Evolutionary conservation across 2,888 invertebrate genomes (phyloP).

Genomic region (Augochlorella aurata): DNA sequence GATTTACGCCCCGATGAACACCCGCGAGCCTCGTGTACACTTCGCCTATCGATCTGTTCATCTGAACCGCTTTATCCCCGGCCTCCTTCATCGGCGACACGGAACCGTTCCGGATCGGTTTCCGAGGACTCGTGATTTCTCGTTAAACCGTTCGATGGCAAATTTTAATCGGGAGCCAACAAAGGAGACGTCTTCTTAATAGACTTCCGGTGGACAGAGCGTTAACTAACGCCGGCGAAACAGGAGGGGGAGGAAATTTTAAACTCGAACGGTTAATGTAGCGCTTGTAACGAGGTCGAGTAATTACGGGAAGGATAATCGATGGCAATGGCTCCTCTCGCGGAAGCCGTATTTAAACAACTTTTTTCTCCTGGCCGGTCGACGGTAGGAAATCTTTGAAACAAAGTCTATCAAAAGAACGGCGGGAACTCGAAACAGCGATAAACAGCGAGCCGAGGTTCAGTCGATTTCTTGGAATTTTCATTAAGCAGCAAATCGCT

Average conservation of each 20-base stretch:
- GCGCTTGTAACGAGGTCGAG: neutral
- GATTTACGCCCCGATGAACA: constrained; percentile 59
- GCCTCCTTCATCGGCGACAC: neutral
- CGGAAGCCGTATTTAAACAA: neutral
- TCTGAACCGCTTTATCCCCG: constrained; percentile 20
- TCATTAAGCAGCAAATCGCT: constrained; percentile 61
- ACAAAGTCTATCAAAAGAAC: constrained; percentile 44
- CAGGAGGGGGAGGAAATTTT: neutral
- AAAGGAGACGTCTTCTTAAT: no score
- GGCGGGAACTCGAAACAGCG: constrained; percentile 31
- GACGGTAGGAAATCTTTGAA: constrained; percentile 29
- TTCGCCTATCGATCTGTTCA: constrained; percentile 20
- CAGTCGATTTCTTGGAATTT: constrained; percentile 59
- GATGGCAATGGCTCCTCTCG: neutral
- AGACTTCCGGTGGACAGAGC: no score
- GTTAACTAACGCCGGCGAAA: neutral
- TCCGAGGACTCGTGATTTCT: neutral
- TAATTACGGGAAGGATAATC: constrained; percentile 25
- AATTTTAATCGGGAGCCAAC: neutral
- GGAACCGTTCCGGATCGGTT: neutral
- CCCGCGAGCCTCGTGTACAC: constrained; percentile 34
- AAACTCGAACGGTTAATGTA: neutral
- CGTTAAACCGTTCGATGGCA: no score
- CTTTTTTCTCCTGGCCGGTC: neutral
- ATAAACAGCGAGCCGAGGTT: constrained; percentile 51